Conservation (phyloP, 1,140 invertebrate species). For the Eciton burchellii region DNA sequence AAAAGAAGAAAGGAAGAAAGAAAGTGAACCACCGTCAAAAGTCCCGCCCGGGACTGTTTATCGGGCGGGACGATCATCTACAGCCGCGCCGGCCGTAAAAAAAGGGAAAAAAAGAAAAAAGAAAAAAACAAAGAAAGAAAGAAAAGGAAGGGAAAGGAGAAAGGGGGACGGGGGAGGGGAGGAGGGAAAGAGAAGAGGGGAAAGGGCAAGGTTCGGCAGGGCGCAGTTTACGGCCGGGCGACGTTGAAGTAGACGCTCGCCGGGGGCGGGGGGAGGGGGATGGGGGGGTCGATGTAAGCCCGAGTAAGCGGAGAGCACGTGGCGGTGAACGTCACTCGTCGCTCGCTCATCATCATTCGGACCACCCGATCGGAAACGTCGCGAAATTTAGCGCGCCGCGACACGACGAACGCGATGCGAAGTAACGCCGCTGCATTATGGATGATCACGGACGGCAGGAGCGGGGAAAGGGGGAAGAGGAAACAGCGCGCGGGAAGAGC, state of each 20-base stretch:
- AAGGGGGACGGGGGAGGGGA: too few species aligned
- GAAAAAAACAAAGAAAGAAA: too few species aligned
- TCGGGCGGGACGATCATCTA: conserved; percentile 13
- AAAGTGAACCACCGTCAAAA: conserved; percentile 34
- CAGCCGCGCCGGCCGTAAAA: conserved; percentile 26
- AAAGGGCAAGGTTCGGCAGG: too few species aligned
- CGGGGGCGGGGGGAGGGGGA: too few species aligned
- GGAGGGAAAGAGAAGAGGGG: too few species aligned
- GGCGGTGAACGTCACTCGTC: background rate
- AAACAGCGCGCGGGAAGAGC: background rate
- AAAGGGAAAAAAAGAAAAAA: background rate
- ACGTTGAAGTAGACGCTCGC: conserved; percentile 24
- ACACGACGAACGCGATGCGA: conserved; percentile 15
- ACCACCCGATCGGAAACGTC: conserved; percentile 31
- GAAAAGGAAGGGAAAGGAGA: too few species aligned
- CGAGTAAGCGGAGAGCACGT: too few species aligned
- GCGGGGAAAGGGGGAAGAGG: too few species aligned
- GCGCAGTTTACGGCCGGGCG: conserved; percentile 2
- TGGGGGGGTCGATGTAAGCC: too few species aligned
- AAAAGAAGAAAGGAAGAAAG: too few species aligned
- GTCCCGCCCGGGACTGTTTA: conserved; percentile 25
- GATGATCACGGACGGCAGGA: too few species aligned
- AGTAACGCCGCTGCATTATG: conserved; percentile 29
- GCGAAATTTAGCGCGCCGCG: conserved; percentile 26
- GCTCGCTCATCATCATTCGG: conserved; percentile 52